Evolutionary conservation across 1,140 invertebrate genomes (phyloP), one percentile per base, ranked within the genome.

Genomic region (Oncopodura yosiiana): DNA sequence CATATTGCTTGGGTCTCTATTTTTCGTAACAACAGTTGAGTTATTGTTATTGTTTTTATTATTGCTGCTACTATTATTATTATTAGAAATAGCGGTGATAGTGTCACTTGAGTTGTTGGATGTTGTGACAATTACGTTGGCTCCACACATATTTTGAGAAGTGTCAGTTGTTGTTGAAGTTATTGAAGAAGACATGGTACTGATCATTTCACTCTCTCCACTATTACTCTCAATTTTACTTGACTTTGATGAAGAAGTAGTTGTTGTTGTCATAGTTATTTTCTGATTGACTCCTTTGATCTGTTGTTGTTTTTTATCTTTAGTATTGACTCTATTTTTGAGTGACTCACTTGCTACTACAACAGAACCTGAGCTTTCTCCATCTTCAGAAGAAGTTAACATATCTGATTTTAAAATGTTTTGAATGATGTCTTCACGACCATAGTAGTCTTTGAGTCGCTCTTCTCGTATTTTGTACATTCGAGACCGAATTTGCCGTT

Each of bases 401-500:
- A 43, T 34, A 23, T 19, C 43, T 29, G 51, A 53, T 49, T 66
- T 58, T 9, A 62, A 30, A 51, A 56, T 49, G 39, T 26, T 56
- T 19, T 59, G 49, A 16, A 53, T 29, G 27, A 62, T 53, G 37
- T 75, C 68, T 75, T 73, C 43, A 70, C 72, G 52, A 68, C 71
- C 39, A 69, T 85, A 85, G 44, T 83, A 78, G 67, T 82, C 78
- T 62, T 79, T 78, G 49, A 87, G 73, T 29, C 83, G 73, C 64
- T 81, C 77, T 69, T 90, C 86, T 30, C 84, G 77, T 61, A 91
- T 73, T 60, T 82, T 81, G 66, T 84, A 87, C 78, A 87, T 84
- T 67, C 87, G 79, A 18, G 82, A 76, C 38, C 87, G 77, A 63
- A 92, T 91, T 69, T 87, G 84, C 68, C 86, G 86, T 68, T 87